These are phyloP conservation scores for Melipona beecheii DNA, from an alignment of 2,888 invertebrate species.

Conservation along the genomic window DNA sequence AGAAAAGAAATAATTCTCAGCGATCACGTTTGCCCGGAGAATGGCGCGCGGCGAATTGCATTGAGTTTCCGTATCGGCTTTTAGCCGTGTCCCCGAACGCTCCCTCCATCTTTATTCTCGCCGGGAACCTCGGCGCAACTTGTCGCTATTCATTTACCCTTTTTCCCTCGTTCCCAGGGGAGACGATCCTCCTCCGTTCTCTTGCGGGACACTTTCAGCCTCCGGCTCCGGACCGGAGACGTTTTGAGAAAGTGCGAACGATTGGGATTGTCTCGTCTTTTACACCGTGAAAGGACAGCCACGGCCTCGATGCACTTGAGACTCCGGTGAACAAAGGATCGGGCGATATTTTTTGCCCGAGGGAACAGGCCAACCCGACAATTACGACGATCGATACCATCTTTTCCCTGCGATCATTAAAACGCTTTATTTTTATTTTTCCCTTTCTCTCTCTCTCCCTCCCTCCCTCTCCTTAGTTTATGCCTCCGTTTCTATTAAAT, in stretches of 20 bases:
- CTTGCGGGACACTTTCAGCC: conserved; percentile 47
- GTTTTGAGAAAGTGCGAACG: conserved; percentile 58
- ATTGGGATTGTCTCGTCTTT: conserved; percentile 59
- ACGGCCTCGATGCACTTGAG: conserved; percentile 26
- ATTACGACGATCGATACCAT: conserved; percentile 44
- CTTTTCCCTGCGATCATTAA: conserved; percentile 39
- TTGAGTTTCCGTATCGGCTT: conserved; percentile 41
- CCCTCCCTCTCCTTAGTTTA: not conserved
- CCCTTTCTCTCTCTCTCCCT: not conserved
- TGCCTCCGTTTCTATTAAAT: conserved; percentile 7
- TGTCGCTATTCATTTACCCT: conserved; percentile 69
- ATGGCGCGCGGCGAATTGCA: not conserved
- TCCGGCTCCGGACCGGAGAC: conserved; percentile 39
- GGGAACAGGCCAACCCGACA: conserved; percentile 23
- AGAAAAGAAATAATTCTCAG: not conserved
- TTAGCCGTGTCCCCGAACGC: conserved; percentile 25
- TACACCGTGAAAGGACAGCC: conserved; percentile 34
- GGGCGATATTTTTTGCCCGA: conserved; percentile 14
- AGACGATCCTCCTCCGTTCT: conserved; percentile 45
- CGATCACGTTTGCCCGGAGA: conserved; percentile 26
- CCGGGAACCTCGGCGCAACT: conserved; percentile 50
- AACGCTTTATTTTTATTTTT: not conserved
- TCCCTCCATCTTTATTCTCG: conserved; percentile 55
- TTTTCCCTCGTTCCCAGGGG: conserved; percentile 10
- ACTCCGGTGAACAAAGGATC: conserved; percentile 39